These are phyloP conservation scores for Scytalopus superciliaris DNA, from an alignment of 2,113 vertebrate genomes.

Conservation along the genomic window DNA sequence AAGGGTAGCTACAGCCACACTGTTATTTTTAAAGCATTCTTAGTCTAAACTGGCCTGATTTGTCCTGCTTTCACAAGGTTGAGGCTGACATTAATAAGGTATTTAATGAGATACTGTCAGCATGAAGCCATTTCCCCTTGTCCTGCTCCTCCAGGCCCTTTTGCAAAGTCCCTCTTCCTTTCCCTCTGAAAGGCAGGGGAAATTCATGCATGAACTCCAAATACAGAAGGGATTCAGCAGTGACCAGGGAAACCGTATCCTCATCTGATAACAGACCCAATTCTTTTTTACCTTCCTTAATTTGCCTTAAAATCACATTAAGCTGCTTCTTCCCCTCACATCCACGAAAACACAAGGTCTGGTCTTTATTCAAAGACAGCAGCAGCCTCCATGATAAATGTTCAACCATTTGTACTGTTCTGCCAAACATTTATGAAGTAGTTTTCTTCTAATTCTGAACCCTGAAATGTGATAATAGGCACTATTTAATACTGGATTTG, in stretches of 20 bases:
- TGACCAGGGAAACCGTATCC: background rate
- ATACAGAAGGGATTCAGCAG: background rate
- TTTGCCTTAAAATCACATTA: background rate
- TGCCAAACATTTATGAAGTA: background rate
- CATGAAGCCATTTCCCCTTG: background rate
- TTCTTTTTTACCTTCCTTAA: background rate
- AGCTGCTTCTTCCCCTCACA: background rate
- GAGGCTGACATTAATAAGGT: background rate
- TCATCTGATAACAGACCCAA: background rate
- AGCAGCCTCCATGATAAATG: background rate
- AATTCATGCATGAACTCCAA: background rate
- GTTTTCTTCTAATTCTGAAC: background rate
- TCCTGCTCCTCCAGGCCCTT: background rate
- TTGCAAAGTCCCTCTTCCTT: background rate
- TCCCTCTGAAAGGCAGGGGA: background rate
- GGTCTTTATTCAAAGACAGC: background rate
- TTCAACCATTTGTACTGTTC: background rate
- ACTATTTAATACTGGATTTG: background rate
- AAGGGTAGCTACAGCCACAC: background rate
- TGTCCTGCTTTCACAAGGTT: background rate
- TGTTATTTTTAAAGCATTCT: background rate
- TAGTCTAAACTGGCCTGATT: background rate
- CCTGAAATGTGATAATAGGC: background rate
- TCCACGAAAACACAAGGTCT: background rate
- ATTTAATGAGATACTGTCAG: background rate